Base-by-base conservation (phyloP, 2,113 vertebrate species). In the Eurystomus gularis region DNA sequence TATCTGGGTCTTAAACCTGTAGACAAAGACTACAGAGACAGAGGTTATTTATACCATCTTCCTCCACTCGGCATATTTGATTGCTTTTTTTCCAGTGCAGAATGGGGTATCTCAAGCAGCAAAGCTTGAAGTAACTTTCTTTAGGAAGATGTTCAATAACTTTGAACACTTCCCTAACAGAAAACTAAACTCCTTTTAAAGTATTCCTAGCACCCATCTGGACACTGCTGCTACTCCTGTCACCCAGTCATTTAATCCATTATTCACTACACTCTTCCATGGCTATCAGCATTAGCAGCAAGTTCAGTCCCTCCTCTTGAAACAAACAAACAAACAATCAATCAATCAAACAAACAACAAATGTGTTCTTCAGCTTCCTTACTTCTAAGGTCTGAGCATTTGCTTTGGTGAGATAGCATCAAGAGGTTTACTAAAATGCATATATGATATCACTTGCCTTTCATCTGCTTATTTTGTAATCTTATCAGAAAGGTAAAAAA, bases 381-480 rank as follows among this genome's bases (percentile, higher is more conserved):
- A 24, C 37, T 57, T 86, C 46, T 61, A 35, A 87, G 10, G 11
- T 69, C 17, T 72, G 31, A 26, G 12, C 51, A 55, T 77, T 52
- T 2, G 1, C 46, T 92, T 90, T 85, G 70, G 75, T 80, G 54
- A 88, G 88, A 87, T 89, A 33, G 40, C 57, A 95, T 90, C 68
- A 80, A 82, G 94, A 77, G 71, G 60, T 92, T 94, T 93, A 82
- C 86, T 82, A 68, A 96, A 86, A 93, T 62, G 48, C 78, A 89
- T 2, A 24, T 86, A 79, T 94, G 88, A 61, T 90, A 92, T 55
- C 95, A 82, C 76, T 96, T 91, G 61, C 52, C 48, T 90, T 91
- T 96, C 73, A 96, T 95, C 94, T 90, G 90, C 92, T 96, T 96
- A 92, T 88, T 94, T 87, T 95, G 51, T 96, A 96, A 96, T 94